A percentile compares a stretch with the other conserved stretches of the same genome.
phyloP scores from a whole-genome alignment of 2,797 vertebrate genomes.

The Scolopax bukidnonensis region DNA sequence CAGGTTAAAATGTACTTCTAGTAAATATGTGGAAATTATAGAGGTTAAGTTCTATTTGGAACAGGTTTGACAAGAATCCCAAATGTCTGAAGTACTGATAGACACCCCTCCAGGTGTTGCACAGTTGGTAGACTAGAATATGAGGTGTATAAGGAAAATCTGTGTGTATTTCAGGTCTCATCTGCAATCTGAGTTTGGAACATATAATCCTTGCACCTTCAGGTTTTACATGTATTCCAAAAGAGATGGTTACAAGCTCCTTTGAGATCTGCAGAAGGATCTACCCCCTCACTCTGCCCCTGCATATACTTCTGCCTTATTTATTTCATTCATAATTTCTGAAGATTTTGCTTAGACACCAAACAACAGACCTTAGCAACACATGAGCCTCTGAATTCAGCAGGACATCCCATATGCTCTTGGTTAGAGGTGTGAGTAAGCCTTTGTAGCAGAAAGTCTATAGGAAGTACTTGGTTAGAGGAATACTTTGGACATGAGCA shows the following conservation, averaged over 20 bases:
- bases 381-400: background rate
- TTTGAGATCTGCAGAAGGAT: background rate
- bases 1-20: background rate
- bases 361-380: background rate
- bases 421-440: background rate
- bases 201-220: background rate
- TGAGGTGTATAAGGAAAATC: background rate
- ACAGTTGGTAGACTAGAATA: background rate
- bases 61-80: background rate
- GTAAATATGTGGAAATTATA: background rate
- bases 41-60: background rate
- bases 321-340: background rate
- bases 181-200: background rate
- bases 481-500: background rate
- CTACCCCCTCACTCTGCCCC: background rate
- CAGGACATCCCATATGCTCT: background rate
- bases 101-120: background rate
- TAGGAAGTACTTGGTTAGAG: background rate
- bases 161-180: background rate
- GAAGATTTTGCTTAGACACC: background rate
- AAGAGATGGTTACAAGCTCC: background rate
- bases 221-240: background rate
- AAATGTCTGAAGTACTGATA: background rate
- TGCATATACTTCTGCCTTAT: background rate
- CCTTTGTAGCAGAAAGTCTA: background rate